A percentile compares a stretch with the other conserved stretches of the same genome.
Conservation (phyloP, 2,113 vertebrate species). For the Catharus bicknelli region DNA sequence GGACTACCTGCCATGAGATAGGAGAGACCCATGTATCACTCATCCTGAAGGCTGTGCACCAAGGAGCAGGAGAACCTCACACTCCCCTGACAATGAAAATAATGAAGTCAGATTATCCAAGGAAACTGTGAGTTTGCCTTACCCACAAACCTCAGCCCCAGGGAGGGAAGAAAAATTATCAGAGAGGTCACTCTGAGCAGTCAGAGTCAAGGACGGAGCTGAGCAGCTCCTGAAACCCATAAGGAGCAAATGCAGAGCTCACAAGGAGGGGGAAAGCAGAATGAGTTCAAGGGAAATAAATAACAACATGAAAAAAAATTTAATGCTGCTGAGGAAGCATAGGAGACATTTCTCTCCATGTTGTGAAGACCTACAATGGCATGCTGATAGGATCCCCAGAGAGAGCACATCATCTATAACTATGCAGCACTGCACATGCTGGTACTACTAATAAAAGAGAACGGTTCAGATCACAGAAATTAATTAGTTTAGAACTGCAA, state of each 20-base stretch:
- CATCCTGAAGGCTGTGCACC: conserved; percentile 70
- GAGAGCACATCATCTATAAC: conserved; percentile 61
- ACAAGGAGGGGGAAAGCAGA: conserved; percentile 35
- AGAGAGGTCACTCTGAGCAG: conserved; percentile 74
- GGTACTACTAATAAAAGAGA: conserved; percentile 73
- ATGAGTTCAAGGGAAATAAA: conserved; percentile 65
- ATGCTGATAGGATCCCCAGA: conserved; percentile 66
- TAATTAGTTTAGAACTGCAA: conserved; percentile 75
- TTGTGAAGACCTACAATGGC: conserved; percentile 61
- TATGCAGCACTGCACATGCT: conserved; percentile 63
- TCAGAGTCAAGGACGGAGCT: conserved; percentile 69
- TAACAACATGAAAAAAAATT: conserved; percentile 58
- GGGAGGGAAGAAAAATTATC: conserved; percentile 72
- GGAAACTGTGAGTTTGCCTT: conserved; percentile 71
- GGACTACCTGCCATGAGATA: conserved; percentile 59
- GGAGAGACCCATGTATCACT: conserved; percentile 69
- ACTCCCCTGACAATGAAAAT: conserved; percentile 71
- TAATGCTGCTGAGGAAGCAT: conserved; percentile 25
- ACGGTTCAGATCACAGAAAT: conserved; percentile 74
- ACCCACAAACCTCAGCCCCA: conserved; percentile 68
- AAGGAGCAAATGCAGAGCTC: conserved; percentile 58
- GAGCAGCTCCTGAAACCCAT: conserved; percentile 65
- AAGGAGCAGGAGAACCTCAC: conserved; percentile 63
- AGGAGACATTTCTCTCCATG: conserved; percentile 29
- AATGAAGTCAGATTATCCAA: conserved; percentile 77